Base-by-base conservation (phyloP, 2,113 vertebrate species). In the Saguinus midas region DNA sequence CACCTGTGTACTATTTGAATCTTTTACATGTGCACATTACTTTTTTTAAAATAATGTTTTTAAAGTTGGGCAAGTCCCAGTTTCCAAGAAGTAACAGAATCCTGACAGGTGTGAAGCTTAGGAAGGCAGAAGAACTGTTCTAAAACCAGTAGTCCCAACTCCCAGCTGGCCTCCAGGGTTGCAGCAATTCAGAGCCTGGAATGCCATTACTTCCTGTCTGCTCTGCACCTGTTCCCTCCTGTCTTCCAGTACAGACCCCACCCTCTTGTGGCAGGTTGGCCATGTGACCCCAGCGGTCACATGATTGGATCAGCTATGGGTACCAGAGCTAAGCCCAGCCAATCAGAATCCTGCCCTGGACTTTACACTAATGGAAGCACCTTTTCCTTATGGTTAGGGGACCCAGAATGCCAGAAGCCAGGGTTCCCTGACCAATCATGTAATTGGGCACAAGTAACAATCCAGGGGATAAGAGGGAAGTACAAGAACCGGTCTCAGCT, bases 151-250 rank as follows among this genome's bases (percentile, higher is more conserved):
- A 12, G 82, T 45, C 58, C 57, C 32, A 23, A 1, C 0, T 9
- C 66, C 29, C 1, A 20, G 72, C 21, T 43, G 0, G 5, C 10
- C 6, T 13, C 57, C 87, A 29, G 1, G 76, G 79, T 3, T 32
- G 25, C 50, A 11, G 61, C 85, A 35, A 3, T n/a, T 64, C 37
- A 8, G 14, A 72, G 48, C 25, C 82, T 9, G 16, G 32, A 43
- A 32, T 0, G 0, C 3, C 29, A 16, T 1, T 1, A 14, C 8
- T 6, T 20, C n/a, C 18, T 0, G 0, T 50, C 35, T 0, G 9
- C 78, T 78, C 25, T 9, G 52, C 6, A 6, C 11, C 21, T 48
- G 5, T 11, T 50, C 50, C 35, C 27, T 1, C 37, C 32, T 17
- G 48, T 21, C 20, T 61, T 64, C 64, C 0, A 1, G 4, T 1